phyloP scores from a whole-genome alignment of 2,888 invertebrate genomes.

The Heteromyza rotundicornis region DNA sequence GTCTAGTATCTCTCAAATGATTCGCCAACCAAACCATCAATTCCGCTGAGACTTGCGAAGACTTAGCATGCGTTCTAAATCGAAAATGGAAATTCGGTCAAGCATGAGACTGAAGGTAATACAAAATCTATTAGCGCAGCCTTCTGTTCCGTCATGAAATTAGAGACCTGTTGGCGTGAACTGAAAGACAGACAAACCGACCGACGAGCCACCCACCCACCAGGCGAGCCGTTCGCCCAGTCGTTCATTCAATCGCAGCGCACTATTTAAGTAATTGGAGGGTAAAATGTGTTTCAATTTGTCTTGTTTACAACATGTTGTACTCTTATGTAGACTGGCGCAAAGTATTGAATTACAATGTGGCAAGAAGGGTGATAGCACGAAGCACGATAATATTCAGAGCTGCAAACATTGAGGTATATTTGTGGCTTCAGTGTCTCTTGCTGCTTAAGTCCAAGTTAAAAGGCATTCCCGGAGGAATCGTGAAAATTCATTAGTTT shows the following conservation, averaged over 20 bases:
- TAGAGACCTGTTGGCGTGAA: constrained; percentile 44
- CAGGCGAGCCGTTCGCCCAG: too few relatives aligned
- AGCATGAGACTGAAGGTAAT: constrained; percentile 44
- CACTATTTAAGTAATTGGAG: constrained; percentile 47
- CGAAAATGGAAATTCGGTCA: constrained; percentile 49
- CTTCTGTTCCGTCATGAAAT: constrained; percentile 38
- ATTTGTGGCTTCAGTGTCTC: constrained; percentile 37
- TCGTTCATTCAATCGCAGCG: too few relatives aligned
- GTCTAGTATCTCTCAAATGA: not conserved
- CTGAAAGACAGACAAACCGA: constrained; percentile 23
- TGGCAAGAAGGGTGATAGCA: constrained; percentile 44
- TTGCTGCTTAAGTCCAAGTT: constrained; percentile 10
- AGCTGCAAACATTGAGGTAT: constrained; percentile 24
- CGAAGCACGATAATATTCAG: constrained; percentile 11
- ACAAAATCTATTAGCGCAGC: constrained; percentile 48
- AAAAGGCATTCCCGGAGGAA: constrained; percentile 40
- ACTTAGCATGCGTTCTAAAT: constrained; percentile 13
- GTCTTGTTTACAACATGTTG: constrained; percentile 18
- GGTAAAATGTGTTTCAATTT: constrained; percentile 53
- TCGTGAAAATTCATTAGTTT: constrained; percentile 50
- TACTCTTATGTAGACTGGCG: too few relatives aligned
- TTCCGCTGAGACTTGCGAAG: not conserved
- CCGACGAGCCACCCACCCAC: too few relatives aligned
- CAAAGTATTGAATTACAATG: constrained; percentile 53
- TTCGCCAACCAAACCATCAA: not conserved